Evolutionary conservation across 2,797 vertebrate genomes (phyloP).

Genomic region (Hoplostethus mediterraneus): DNA sequence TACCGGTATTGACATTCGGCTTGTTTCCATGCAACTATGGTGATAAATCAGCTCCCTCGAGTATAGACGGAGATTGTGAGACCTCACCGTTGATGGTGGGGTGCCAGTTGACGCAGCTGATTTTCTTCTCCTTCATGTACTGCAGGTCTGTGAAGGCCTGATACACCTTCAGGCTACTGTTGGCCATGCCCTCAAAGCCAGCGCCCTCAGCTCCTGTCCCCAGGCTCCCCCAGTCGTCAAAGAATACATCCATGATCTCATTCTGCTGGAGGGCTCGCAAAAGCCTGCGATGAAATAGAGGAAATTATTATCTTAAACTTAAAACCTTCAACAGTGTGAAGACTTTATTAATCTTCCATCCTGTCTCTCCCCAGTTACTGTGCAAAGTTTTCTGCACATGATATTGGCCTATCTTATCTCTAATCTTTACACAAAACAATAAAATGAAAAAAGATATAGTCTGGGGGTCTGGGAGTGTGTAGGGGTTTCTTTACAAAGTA

Average conservation of each 20-base stretch:
- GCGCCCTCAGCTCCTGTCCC: slow-evolving; percentile 66
- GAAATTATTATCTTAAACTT: neutral
- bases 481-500: too few species aligned
- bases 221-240: slow-evolving; percentile 88
- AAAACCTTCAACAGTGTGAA: neutral
- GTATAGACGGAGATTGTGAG: neutral
- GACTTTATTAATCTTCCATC: neutral
- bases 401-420: neutral
- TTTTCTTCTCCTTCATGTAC: slow-evolving; percentile 84
- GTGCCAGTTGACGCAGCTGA: slow-evolving; percentile 91
- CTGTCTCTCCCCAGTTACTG: neutral
- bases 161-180: slow-evolving; percentile 82
- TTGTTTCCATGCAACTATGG: too few species aligned
- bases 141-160: slow-evolving; percentile 88
- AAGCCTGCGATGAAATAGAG: slow-evolving; percentile 79
- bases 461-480: too few species aligned
- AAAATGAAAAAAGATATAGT: neutral
- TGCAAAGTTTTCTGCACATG: neutral
- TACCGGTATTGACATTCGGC: neutral
- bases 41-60: neutral
- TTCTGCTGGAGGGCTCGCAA: slow-evolving; percentile 91
- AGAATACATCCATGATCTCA: slow-evolving; percentile 88
- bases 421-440: too few species aligned
- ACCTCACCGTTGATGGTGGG: slow-evolving; percentile 88
- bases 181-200: slow-evolving; percentile 77